Percentiles rank a stretch among this genome's conserved stretches.
These are phyloP conservation scores for Hemitrygon akajei DNA, from an alignment of 2,797 vertebrate genomes.

Conservation along the genomic window DNA sequence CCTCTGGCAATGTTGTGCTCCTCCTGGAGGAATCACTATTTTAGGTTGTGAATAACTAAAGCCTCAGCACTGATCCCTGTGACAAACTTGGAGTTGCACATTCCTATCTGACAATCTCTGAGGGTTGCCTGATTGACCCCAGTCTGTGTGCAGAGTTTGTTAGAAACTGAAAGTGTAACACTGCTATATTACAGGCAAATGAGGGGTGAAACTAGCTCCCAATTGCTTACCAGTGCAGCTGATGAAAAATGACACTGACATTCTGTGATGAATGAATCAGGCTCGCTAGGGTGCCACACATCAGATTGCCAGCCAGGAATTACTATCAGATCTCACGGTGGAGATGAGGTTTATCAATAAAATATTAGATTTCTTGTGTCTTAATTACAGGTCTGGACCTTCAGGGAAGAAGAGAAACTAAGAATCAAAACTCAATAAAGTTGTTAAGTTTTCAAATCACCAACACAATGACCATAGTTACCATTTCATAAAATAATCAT, in stretches of 20 bases:
- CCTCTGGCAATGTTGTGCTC: too few species aligned
- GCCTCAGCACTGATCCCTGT: too few species aligned
- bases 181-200: too few species aligned
- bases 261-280: neutral
- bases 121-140: neutral
- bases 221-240: too few species aligned
- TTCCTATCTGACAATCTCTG: too few species aligned
- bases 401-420: neutral
- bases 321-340: neutral
- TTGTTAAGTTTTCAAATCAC: neutral
- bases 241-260: neutral
- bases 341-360: neutral
- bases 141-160: neutral
- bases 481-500: too few species aligned
- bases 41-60: too few species aligned
- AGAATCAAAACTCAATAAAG: neutral
- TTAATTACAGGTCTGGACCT: neutral
- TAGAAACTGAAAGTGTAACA: neutral
- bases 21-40: too few species aligned
- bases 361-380: neutral
- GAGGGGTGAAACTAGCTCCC: too few species aligned
- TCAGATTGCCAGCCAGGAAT: neutral
- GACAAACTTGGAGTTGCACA: too few species aligned
- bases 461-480: too few species aligned
- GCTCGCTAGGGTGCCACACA: neutral